Evolutionary conservation across 2,888 invertebrate genomes (phyloP).

Genomic region (Chrysolina oricalcia): DNA sequence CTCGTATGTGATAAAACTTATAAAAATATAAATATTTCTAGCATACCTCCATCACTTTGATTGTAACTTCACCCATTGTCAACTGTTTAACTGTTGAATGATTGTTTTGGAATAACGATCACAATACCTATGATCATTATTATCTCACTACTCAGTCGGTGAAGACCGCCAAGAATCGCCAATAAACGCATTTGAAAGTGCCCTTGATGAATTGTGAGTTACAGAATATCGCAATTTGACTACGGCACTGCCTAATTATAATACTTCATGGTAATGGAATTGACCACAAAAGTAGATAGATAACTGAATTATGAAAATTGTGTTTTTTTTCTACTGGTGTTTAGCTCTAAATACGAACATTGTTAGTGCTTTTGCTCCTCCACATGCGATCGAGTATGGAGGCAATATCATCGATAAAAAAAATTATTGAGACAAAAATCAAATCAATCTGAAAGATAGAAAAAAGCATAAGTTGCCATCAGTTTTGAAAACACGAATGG

Average conservation of each 20-base stretch:
- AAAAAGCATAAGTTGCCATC: too few relatives aligned
- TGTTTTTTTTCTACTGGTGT: too few relatives aligned
- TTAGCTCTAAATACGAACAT: too few relatives aligned
- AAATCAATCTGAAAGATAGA: too few relatives aligned
- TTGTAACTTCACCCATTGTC: constrained; percentile 1
- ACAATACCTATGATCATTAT: neutral
- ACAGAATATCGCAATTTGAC: neutral
- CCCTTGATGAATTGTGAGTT: neutral
- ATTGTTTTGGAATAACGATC: neutral
- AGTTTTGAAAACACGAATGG: too few relatives aligned
- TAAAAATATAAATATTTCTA: neutral
- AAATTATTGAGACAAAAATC: too few relatives aligned
- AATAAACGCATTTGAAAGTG: neutral
- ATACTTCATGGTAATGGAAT: neutral
- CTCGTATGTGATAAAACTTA: neutral
- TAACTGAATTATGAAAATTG: too few relatives aligned
- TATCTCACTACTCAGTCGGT: neutral
- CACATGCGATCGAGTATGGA: too few relatives aligned
- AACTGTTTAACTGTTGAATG: neutral
- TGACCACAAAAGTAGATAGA: too few relatives aligned
- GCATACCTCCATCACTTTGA: constrained; percentile 4
- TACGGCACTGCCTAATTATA: neutral
- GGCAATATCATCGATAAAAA: too few relatives aligned
- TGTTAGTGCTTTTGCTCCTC: too few relatives aligned
- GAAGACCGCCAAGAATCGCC: constrained; percentile 5